Percentiles rank a stretch among this genome's conserved stretches.
Evolutionary conservation across 2,113 vertebrate species (phyloP).

Genomic region (Salminus brasiliensis): DNA sequence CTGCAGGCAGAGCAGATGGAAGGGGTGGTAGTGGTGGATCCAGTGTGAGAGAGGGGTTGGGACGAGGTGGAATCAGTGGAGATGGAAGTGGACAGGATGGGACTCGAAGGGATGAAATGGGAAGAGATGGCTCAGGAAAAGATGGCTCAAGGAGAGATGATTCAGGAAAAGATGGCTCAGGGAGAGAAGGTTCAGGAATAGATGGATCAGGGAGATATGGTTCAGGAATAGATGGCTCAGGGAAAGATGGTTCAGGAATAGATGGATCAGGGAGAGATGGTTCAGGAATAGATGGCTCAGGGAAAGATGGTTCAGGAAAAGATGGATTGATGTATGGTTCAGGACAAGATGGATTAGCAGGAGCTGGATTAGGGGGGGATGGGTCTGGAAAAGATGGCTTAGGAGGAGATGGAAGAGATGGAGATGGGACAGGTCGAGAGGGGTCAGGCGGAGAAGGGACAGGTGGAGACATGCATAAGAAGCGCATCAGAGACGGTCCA

Average conservation of each 20-base stretch:
- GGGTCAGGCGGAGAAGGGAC: constrained; percentile 40
- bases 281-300: constrained; percentile 8
- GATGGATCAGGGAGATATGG: constrained; percentile 15
- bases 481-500: constrained; percentile 40
- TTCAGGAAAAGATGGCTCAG: constrained; percentile 20
- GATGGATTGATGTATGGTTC: no score
- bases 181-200: not conserved
- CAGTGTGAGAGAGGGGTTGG: constrained; percentile 36
- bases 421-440: not conserved
- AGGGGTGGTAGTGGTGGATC: not conserved
- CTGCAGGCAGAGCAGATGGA: constrained; percentile 17
- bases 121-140: not conserved
- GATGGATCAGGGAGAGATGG: constrained; percentile 21
- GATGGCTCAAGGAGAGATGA: constrained; percentile 20
- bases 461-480: constrained; percentile 53
- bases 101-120: not conserved
- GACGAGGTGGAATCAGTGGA: constrained; percentile 8
- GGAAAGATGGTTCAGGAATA: constrained; percentile 21
- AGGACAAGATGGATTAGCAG: no score
- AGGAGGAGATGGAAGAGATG: constrained; percentile 5
- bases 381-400: not conserved
- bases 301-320: no score
- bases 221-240: not conserved
- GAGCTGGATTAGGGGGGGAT: no score
- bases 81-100: not conserved